These are phyloP conservation scores for Erebia epiphron DNA, from an alignment of 2,888 invertebrate species.

Conservation along the genomic window DNA sequence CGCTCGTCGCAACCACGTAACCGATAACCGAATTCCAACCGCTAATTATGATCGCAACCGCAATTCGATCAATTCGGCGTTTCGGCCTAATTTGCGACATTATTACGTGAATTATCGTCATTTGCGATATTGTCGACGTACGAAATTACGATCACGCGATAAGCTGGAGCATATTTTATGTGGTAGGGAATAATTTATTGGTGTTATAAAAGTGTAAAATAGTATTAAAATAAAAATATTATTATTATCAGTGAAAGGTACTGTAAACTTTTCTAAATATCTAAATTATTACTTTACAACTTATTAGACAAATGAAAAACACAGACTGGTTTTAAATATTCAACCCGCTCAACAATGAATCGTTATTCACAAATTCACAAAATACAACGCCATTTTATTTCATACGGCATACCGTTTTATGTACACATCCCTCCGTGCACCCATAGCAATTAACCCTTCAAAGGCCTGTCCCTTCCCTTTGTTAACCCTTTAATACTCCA, in stretches of 20 bases:
- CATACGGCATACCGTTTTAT: slow-evolving; percentile 45
- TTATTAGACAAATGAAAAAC: not conserved
- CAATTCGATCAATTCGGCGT: slow-evolving; percentile 34
- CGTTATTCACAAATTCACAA: slow-evolving; percentile 30
- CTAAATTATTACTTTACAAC: too few species aligned
- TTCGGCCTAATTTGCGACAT: slow-evolving; percentile 38
- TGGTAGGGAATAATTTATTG: slow-evolving; percentile 16
- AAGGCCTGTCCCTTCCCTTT: slow-evolving; percentile 71
- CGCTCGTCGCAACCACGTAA: slow-evolving; percentile 53
- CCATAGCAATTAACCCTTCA: slow-evolving; percentile 78
- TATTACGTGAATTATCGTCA: slow-evolving; percentile 29
- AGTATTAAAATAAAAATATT: too few species aligned
- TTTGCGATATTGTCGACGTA: slow-evolving; percentile 34
- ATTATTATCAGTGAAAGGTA: too few species aligned
- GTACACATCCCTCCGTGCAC: slow-evolving; percentile 53
- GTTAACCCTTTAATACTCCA: slow-evolving; percentile 73
- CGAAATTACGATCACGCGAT: slow-evolving; percentile 37
- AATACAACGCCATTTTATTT: slow-evolving; percentile 53
- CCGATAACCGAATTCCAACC: slow-evolving; percentile 56
- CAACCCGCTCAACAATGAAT: slow-evolving; percentile 21
- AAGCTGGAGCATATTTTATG: slow-evolving; percentile 19
- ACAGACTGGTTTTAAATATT: slow-evolving; percentile 17
- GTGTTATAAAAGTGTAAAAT: not conserved
- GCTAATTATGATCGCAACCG: slow-evolving; percentile 62
- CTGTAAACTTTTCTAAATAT: too few species aligned